These are phyloP conservation scores for Agapornis roseicollis DNA, from an alignment of 2,113 vertebrate species.

Conservation along the genomic window DNA sequence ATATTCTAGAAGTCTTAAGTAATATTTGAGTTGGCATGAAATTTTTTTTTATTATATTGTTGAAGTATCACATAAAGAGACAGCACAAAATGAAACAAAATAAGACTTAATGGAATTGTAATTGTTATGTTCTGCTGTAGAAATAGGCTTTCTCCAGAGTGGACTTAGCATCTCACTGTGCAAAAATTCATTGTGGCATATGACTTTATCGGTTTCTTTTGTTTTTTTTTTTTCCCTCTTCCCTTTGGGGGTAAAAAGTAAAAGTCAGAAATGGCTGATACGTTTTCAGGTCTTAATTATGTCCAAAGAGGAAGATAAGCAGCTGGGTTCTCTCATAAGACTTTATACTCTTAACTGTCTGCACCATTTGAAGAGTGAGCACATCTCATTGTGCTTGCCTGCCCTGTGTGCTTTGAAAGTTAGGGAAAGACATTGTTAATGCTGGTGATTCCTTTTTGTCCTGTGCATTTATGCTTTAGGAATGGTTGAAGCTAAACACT, in stretches of 20 bases:
- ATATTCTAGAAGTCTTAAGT: neutral
- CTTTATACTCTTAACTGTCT: fast-evolving
- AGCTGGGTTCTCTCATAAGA: neutral
- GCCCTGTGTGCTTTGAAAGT: neutral
- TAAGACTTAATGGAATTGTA: neutral
- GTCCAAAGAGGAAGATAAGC: neutral
- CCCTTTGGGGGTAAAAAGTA: neutral
- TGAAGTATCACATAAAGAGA: neutral
- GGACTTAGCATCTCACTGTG: neutral
- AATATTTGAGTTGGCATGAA: neutral
- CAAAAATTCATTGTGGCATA: neutral
- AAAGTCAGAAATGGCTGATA: neutral
- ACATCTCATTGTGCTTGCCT: neutral
- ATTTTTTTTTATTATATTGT: neutral
- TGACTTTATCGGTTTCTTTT: neutral
- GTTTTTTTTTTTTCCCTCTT: neutral
- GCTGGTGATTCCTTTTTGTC: neutral
- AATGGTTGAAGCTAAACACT: neutral
- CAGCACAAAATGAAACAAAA: neutral
- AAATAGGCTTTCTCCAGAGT: neutral
- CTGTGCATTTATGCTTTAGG: neutral
- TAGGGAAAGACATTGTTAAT: neutral
- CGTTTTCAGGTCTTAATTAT: neutral
- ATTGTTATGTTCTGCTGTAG: neutral
- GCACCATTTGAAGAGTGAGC: neutral